A percentile compares a stretch with the other conserved stretches of the same genome.
phyloP scores from a whole-genome alignment of 2,113 vertebrate genomes.

The Chelonoidis abingdonii region DNA sequence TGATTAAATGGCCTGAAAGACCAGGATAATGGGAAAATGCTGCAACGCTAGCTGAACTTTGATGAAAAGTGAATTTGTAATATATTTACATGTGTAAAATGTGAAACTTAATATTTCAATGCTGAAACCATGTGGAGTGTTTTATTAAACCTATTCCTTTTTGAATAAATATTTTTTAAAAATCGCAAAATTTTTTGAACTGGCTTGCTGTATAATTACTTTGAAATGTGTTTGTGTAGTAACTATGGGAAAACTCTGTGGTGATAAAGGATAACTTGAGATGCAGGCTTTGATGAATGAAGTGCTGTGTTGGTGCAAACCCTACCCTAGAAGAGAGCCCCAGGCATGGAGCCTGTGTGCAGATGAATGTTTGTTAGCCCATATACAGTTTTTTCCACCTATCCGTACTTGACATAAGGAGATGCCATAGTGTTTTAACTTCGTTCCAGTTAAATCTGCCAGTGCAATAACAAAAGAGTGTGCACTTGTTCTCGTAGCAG shows the following conservation, averaged over 20 bases:
- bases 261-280: not conserved
- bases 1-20: slow-evolving; percentile 12
- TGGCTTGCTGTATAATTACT: not conserved
- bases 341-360: not conserved
- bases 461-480: not conserved
- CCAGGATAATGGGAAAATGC: not conserved
- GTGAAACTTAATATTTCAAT: not conserved
- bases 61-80: slow-evolving; percentile 43
- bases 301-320: not conserved
- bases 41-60: slow-evolving; percentile 38
- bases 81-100: slow-evolving; percentile 66
- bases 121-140: slow-evolving; percentile 36
- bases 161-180: slow-evolving; percentile 31
- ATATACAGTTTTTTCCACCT: not conserved
- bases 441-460: not conserved
- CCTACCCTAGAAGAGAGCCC: not conserved
- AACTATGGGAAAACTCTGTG: not conserved
- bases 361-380: not conserved
- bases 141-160: slow-evolving; percentile 55
- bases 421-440: not conserved
- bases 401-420: not conserved
- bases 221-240: not conserved
- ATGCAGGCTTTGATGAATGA: not conserved
- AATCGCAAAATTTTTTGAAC: not conserved
- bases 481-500: not conserved